Evolutionary conservation across 2,797 vertebrate genomes (phyloP), one percentile per base, ranked within the genome.

Genomic region (Melanotaenia maccullochi): DNA sequence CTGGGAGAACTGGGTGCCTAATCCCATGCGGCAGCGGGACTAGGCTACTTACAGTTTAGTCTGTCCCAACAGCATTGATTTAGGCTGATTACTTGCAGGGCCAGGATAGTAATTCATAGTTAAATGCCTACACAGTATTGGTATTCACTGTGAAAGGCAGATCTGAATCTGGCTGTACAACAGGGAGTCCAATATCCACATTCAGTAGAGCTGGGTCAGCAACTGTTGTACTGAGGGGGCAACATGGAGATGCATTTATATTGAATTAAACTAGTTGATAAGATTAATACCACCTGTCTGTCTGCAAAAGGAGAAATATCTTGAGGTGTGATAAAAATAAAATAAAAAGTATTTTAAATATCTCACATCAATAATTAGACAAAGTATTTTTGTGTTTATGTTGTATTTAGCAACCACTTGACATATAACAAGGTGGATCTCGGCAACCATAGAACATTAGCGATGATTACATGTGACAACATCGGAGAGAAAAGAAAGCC

Each of bases 31-130:
- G 66, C 5, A 13, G 25, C 60, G 25, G 68, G 63, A 77, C 79
- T 58, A 68, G 82, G 81, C 83, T 86, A 82, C 88, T 89, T 91
- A 89, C 70, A 88, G 71, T 78, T 75, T 76, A 85, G 83, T 59
- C 70, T 85, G 79, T 85, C 75, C 86, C 81, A 87, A 85, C 79
- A 89, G 79, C 77, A 81, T 78, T 85, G 82, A 89, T 88, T 85
- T 81, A 84, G 81, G 76, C 74, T 80, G 86, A 90, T 89, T 80
- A 78, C 78, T 67, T 78, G 3, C 3, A 61, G 64, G 60, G 64
- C 65, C 60, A n/a, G 72, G 70, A 72, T 22, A 76, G 77, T 75
- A 87, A 67, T 74, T 87, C 75, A 84, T 59, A 74, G 68, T 68
- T 85, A 70, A 87, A 81, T 73, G 76, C 70, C 80, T 73, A 47